Base-by-base conservation (phyloP, 2,113 vertebrate species). In the Otis tarda region DNA sequence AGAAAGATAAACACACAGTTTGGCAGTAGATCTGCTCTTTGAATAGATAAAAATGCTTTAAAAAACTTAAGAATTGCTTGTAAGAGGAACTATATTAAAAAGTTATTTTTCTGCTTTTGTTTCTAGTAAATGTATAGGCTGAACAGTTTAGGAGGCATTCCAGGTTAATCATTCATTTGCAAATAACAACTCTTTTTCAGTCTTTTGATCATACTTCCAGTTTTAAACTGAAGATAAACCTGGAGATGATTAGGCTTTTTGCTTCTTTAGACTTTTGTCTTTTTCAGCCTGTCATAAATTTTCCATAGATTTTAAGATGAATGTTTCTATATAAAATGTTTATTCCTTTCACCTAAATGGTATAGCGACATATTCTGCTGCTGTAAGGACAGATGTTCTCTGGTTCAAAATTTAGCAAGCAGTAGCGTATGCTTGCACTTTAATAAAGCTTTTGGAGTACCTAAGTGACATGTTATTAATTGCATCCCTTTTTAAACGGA, bases 181-280 rank as follows among this genome's bases (percentile, higher is more conserved):
- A 79, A 73, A 28, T 41, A 73, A 52, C 68, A 94, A 33, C 57
- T 67, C 39, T 63, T 52, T 59, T 73, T 61, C 74, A 19, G 47
- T 35, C 74, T 79, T 94, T 87, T 82, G 87, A 84, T 82, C 65
- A 14, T 55, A 20, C 30, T 93, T 82, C 65, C 56, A 64, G 33
- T 43, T 90, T 59, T 85, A 92, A 94, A 68, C 70, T 71, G 86
- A 75, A 90, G 77, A 67, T 60, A 75, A 93, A 74, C 56, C 47
- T 70, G 45, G 60, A 59, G 70, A 64, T 41, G 63, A 35, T 85
- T 47, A 27, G 0, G 9, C 52, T 82, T 93, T 71, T 47, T 0
- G 3, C 35, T 94, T 83, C 57, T 64, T 83, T 57, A 65, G 64
- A 56, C 57, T 91, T 49, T 49, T 33, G 28, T 23, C 31, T 78